phyloP scores from a whole-genome alignment of 1,140 invertebrate genomes.

The Drosophila sechellia region DNA sequence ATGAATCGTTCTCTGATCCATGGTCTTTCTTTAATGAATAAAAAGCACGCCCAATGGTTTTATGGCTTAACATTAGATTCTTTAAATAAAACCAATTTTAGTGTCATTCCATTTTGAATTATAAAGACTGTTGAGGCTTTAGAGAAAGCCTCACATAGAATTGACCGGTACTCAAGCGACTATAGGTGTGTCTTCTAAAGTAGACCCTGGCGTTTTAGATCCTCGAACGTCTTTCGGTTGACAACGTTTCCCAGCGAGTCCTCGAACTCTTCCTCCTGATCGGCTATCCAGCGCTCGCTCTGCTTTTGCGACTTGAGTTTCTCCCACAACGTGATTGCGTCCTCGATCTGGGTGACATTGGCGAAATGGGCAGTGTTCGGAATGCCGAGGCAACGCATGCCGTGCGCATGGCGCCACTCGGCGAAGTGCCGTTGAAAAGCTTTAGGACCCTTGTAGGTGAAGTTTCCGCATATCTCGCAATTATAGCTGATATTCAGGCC shows the following conservation, averaged over 20 bases:
- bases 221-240: conserved; percentile 98
- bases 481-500: conserved; percentile 99
- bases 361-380: conserved; percentile 99
- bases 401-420: conserved; percentile 99
- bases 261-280: conserved; percentile 99
- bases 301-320: conserved; percentile 98
- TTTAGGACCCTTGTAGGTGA: conserved; percentile 99
- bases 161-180: neutral
- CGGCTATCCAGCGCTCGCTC: conserved; percentile 97
- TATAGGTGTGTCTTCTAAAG: conserved; percentile 87
- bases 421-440: conserved; percentile 99
- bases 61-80: no score
- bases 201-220: conserved; percentile 98
- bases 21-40: no score
- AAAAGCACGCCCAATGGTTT: no score
- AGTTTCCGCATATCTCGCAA: conserved; percentile 99
- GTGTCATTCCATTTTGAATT: neutral
- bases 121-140: neutral
- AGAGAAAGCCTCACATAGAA: neutral
- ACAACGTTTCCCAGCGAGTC: conserved; percentile 99
- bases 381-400: conserved; percentile 99
- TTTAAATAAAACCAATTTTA: neutral
- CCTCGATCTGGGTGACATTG: conserved; percentile 99
- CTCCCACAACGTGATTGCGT: conserved; percentile 98
- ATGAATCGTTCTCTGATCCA: conserved; percentile 5